Percentiles rank a stretch among this genome's conserved stretches.
phyloP scores from a whole-genome alignment of 2,888 invertebrate genomes.

The Bimastos eiseni region DNA sequence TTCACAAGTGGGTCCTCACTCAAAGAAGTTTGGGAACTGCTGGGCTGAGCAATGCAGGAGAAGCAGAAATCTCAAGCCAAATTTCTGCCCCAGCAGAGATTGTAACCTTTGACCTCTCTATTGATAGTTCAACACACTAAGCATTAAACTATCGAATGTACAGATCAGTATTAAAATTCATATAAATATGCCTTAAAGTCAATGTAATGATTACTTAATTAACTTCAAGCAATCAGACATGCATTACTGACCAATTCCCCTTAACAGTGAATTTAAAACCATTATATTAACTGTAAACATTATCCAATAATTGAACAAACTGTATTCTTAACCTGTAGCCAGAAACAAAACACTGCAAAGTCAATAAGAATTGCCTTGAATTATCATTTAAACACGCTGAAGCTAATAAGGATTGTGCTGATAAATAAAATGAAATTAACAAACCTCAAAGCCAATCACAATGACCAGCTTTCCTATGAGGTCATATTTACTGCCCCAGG shows the following conservation, averaged over 20 bases:
- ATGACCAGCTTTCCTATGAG: conserved; percentile 54
- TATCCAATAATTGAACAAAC: not conserved
- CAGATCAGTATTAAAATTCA: too few species aligned
- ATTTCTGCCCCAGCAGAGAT: too few species aligned
- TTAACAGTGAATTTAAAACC: not conserved
- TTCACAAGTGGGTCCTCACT: too few species aligned
- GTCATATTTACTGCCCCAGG: conserved; percentile 54
- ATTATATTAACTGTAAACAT: not conserved
- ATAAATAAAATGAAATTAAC: not conserved
- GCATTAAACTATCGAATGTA: too few species aligned
- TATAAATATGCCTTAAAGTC: not conserved
- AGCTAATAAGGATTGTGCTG: not conserved
- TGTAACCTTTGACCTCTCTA: too few species aligned
- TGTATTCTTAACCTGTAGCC: not conserved
- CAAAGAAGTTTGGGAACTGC: too few species aligned
- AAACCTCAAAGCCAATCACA: conserved; percentile 61
- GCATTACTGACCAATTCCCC: not conserved
- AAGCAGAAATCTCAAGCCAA: too few species aligned
- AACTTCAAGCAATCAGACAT: not conserved
- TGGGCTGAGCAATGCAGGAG: too few species aligned
- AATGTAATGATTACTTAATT: not conserved
- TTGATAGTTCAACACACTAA: too few species aligned
- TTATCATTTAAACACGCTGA: not conserved
- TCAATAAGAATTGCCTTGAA: too few species aligned
- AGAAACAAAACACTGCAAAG: not conserved